Percentiles rank a stretch among this genome's conserved stretches.
Evolutionary conservation across 2,113 vertebrate genomes (phyloP).

Genomic region (Heptranchias perlo): DNA sequence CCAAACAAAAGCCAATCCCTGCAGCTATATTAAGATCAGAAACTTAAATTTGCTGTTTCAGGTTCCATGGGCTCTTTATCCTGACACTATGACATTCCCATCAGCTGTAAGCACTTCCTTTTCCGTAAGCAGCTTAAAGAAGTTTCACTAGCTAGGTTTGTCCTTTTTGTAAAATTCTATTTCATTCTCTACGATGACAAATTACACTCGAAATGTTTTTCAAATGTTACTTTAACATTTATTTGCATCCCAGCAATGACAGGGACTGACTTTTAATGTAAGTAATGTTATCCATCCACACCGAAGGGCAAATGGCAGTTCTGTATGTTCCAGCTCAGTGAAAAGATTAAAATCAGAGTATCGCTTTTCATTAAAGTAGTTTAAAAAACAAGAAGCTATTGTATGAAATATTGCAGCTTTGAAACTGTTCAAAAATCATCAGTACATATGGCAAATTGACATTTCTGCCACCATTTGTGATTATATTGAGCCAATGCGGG

Average conservation of each 20-base stretch:
- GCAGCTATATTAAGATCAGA: slow-evolving; percentile 31
- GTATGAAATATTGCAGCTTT: not conserved
- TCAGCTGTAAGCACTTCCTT: slow-evolving; percentile 18
- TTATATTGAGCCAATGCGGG: slow-evolving; percentile 30
- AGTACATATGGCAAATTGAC: slow-evolving; percentile 16
- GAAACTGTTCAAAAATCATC: slow-evolving; percentile 11
- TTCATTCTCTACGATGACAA: not conserved
- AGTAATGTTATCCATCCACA: slow-evolving; percentile 18
- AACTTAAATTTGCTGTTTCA: slow-evolving; percentile 32
- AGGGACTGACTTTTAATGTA: not conserved
- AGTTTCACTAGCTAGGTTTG: not conserved
- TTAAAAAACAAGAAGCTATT: not conserved
- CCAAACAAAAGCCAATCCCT: slow-evolving; percentile 28
- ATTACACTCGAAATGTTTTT: not conserved
- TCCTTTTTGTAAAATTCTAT: not conserved
- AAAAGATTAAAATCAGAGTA: slow-evolving; percentile 32
- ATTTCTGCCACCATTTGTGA: slow-evolving; percentile 31
- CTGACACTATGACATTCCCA: slow-evolving; percentile 30
- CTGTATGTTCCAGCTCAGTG: not conserved
- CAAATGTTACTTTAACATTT: not conserved
- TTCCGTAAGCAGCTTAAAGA: slow-evolving; percentile 23
- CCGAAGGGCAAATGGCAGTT: not conserved
- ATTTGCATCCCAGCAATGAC: not conserved
- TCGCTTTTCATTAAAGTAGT: slow-evolving; percentile 29
- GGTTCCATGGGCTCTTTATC: not conserved